Conservation (phyloP, 2,113 vertebrate species). For the Chaetodon auriga region DNA sequence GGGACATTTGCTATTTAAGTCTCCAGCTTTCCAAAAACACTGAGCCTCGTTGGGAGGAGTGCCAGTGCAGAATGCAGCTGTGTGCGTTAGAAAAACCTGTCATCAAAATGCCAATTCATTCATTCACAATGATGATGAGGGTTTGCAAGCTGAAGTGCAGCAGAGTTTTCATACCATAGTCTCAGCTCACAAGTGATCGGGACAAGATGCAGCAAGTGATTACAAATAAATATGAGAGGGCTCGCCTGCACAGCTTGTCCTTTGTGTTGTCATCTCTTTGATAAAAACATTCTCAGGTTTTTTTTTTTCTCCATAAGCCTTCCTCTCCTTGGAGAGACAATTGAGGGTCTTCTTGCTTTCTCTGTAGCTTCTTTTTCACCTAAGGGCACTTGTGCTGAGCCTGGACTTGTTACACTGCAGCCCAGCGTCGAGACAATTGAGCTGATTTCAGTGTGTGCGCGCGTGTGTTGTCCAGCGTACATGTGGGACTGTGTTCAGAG, state of each 20-base stretch:
- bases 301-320: slow-evolving; percentile 53
- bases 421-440: slow-evolving; percentile 69
- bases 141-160: neutral
- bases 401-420: slow-evolving; percentile 69
- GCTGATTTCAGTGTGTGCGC: slow-evolving; percentile 60
- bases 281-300: slow-evolving; percentile 57
- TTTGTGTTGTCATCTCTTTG: slow-evolving; percentile 68
- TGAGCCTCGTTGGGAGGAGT: neutral
- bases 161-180: neutral
- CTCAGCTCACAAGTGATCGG: neutral
- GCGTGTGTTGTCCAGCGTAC: slow-evolving; percentile 64
- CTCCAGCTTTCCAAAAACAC: slow-evolving; percentile 10
- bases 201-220: slow-evolving; percentile 20
- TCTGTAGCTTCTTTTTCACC: slow-evolving; percentile 74
- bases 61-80: neutral
- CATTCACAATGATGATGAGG: neutral
- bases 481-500: slow-evolving; percentile 71
- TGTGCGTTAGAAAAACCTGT: slow-evolving; percentile 8
- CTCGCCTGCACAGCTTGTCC: slow-evolving; percentile 54
- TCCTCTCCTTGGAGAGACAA: slow-evolving; percentile 82
- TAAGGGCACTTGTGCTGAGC: slow-evolving; percentile 71
- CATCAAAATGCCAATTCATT: slow-evolving; percentile 7
- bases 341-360: slow-evolving; percentile 69
- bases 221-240: slow-evolving; percentile 34
- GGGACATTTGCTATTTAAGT: slow-evolving; percentile 20